Base-by-base conservation (phyloP, 2,113 vertebrate species). In the Ochotona princeps region DNA sequence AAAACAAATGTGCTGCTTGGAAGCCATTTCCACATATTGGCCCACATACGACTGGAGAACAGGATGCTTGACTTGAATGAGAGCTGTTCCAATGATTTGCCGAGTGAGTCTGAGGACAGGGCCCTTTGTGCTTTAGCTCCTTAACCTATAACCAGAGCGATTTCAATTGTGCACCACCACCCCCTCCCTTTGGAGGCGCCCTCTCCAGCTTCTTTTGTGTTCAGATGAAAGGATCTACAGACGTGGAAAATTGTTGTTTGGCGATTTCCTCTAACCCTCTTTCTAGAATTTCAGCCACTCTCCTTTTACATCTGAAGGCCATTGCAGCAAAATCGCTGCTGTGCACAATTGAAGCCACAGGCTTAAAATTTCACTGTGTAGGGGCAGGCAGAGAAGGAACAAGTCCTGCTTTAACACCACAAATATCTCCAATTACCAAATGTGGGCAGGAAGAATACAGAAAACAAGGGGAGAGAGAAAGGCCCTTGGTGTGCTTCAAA, bases 391-490 rank as follows among this genome's bases (percentile, higher is more conserved):
- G 86, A 92, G 95, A 95, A 95, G 84, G 93, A 96, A 94, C 96
- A 97, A 97, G 95, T 93, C 93, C 11, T 28, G 87, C 88, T 95
- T 96, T 95, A 97, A 95, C 87, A 96, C 95, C 87, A 89, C 92
- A 95, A 89, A 88, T 95, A 97, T 92, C 96, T 97, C 96, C 95
- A 95, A 76, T 97, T 97, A 96, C 97, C 94, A 69, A 95, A 86
- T 76, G 94, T 90, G 90, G 90, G 87, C 87, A 90, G 73, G 78
- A 94, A 96, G 69, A 94, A 79, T 51, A 96, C 44, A 89, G 86
- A 95, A 94, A 87, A 87, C 90, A 90, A 92, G 85, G 73, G 82
- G 67, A 85, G 82, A 94, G 9, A 95, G 93, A 92, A 92, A 94
- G 87, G 85, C 38, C 83, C 60, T 95, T 90, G 86, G 85, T 92